Percentiles rank a stretch among this genome's conserved stretches.
Evolutionary conservation across 2,888 invertebrate species (phyloP).

Genomic region (Atrina japonica): DNA sequence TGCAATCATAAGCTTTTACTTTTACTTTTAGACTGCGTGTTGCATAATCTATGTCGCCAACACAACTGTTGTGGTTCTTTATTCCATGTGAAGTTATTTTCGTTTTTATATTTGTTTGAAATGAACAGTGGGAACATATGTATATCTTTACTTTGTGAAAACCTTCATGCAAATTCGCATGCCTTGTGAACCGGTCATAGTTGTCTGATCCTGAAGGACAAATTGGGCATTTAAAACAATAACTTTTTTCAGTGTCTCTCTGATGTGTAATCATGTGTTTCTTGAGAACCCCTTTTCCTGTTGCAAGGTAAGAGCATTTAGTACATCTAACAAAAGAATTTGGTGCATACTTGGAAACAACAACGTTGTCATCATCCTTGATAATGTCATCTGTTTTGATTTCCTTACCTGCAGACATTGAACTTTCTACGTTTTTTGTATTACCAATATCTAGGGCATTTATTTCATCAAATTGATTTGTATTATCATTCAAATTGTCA

Average conservation of each 20-base stretch:
- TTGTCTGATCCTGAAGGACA: constrained; percentile 50
- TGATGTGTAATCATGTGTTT: constrained; percentile 46
- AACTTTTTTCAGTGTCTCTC: background rate
- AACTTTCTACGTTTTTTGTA: too few species aligned
- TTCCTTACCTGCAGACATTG: constrained; percentile 2
- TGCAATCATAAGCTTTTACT: constrained; percentile 46
- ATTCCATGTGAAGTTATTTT: constrained; percentile 53
- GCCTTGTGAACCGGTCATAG: constrained; percentile 45
- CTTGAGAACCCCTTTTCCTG: constrained; percentile 20
- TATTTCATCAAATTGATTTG: constrained; percentile 11
- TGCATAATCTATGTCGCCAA: constrained; percentile 12
- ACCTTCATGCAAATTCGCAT: constrained; percentile 55
- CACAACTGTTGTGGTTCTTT: constrained; percentile 40
- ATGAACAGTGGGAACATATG: constrained; percentile 53
- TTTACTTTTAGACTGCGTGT: constrained; percentile 23
- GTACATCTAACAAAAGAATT: background rate
- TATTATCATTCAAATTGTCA: background rate
- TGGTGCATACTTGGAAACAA: background rate
- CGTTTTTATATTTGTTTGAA: constrained; percentile 49
- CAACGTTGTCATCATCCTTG: too few species aligned
- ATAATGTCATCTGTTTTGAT: background rate
- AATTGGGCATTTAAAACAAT: constrained; percentile 53
- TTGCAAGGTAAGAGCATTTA: constrained; percentile 58
- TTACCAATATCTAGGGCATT: too few species aligned
- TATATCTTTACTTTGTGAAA: constrained; percentile 51